These are phyloP conservation scores for Panthera leo DNA, from an alignment of 2,113 vertebrate genomes.

Conservation along the genomic window DNA sequence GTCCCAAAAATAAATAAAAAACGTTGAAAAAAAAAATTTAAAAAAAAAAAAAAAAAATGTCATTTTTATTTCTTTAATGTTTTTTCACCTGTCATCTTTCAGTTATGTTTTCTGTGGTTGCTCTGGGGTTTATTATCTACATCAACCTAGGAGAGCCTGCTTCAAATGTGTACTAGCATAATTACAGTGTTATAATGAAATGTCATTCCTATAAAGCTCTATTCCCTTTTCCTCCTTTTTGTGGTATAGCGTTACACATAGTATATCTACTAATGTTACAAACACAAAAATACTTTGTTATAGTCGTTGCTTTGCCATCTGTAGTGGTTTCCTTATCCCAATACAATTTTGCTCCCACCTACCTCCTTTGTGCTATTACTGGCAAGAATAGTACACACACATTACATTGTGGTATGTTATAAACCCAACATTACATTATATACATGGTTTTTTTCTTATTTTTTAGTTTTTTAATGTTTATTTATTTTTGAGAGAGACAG, in stretches of 20 bases:
- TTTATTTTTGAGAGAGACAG: no score
- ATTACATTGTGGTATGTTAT: background rate
- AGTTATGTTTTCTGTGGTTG: background rate
- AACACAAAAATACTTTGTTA: background rate
- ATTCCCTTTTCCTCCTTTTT: background rate
- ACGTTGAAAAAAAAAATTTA: no score
- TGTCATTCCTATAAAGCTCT: background rate
- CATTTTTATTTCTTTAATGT: background rate
- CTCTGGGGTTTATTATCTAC: background rate
- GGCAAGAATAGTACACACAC: background rate
- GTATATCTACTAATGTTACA: background rate
- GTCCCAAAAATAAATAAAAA: no score
- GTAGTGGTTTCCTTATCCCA: background rate
- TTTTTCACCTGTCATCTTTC: background rate
- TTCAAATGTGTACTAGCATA: background rate
- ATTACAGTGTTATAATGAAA: background rate
- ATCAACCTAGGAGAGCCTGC: background rate
- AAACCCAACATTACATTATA: background rate
- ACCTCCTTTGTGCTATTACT: background rate
- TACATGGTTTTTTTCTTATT: background rate
- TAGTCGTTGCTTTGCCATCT: background rate
- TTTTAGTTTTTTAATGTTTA: no score
- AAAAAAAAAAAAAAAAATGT: no score
- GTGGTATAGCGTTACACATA: background rate
- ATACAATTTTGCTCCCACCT: background rate